Base-by-base conservation (phyloP, 2,113 vertebrate genomes). In the Centrocercus urophasianus region DNA sequence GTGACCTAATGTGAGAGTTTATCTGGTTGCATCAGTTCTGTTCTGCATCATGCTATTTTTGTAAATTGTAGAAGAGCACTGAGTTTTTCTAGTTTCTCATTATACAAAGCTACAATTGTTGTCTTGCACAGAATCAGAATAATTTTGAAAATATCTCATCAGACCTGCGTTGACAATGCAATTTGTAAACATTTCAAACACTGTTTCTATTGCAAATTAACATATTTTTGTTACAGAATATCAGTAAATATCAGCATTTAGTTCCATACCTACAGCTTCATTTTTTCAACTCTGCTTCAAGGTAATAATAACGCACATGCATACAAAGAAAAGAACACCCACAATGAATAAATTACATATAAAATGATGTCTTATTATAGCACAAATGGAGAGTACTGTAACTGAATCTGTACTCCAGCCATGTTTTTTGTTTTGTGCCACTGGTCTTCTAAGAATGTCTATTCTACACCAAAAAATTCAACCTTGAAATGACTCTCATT, bases 311-410 rank as follows among this genome's bases (percentile, higher is more conserved):
- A 13, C 87, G 75, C 72, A 94, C 52, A 61, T 40, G 77, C 3
- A 61, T 50, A 70, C 78, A 86, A 36, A 74, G 38, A 93, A 91
- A 77, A 83, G 54, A 69, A 95, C 13, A 84, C 36, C 34, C 17
- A 71, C 21, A 87, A 40, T 60, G 57, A 96, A 95, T 87, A 88
- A 87, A 70, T 79, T 65, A 94, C 93, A 80, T n/a, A 34, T 38
- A 60, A 36, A 86, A 70, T 36, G 61, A 71, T 40, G 12, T 57
- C 70, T 54, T 25, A 45, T 83, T 48, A 72, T 69, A 87, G 60
- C 87, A 50, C 54, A 94, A 97, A 90, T 50, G 56, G 78, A 93
- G 6, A 73, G 54, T 63, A 84, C 3, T 10, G 45, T 30, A 92
- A 73, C 50, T 60, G 47, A 45, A 90, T 38, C 48, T 57, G 56